A percentile compares a stretch with the other conserved stretches of the same genome.
Conservation (phyloP, 2,888 invertebrate species). For the Agrenia bidenticulata region DNA sequence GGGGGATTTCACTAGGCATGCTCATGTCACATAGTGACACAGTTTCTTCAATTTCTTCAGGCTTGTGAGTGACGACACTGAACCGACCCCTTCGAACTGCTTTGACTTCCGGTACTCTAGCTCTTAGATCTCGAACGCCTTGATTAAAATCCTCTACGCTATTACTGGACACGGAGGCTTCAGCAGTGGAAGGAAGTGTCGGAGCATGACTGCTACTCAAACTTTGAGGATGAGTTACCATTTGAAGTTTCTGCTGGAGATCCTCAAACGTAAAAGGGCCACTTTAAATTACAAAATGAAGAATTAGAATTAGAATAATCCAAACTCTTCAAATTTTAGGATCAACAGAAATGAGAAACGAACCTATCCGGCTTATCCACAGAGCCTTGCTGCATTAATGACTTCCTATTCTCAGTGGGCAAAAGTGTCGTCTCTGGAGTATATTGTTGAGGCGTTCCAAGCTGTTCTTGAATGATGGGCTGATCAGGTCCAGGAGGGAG, state of each 20-base stretch:
- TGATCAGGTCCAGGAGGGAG: no score
- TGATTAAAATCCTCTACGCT: slow-evolving; percentile 67
- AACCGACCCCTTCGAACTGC: slow-evolving; percentile 54
- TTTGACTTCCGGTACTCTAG: slow-evolving; percentile 26
- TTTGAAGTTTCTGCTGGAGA: slow-evolving; percentile 63
- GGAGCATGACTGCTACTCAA: no score
- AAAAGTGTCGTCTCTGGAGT: no score
- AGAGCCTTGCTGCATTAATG: no score
- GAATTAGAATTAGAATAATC: no score
- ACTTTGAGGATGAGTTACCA: slow-evolving; percentile 58
- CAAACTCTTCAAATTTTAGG: no score
- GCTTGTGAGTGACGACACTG: slow-evolving; percentile 54
- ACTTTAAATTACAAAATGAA: slow-evolving; percentile 31
- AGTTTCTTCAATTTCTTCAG: slow-evolving; percentile 48
- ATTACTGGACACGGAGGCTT: slow-evolving; percentile 62
- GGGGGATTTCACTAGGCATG: background rate
- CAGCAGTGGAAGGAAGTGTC: slow-evolving; percentile 56
- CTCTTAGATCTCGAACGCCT: slow-evolving; percentile 66
- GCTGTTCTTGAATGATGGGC: no score
- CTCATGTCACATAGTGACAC: slow-evolving; percentile 5
- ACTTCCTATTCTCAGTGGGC: no score
- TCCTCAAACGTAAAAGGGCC: slow-evolving; percentile 61
- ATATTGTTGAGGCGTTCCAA: no score
- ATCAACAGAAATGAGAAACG: no score
- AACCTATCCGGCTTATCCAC: no score